A percentile compares a stretch with the other conserved stretches of the same genome.
phyloP scores from a whole-genome alignment of 2,113 vertebrate genomes.

The Podarcis muralis region DNA sequence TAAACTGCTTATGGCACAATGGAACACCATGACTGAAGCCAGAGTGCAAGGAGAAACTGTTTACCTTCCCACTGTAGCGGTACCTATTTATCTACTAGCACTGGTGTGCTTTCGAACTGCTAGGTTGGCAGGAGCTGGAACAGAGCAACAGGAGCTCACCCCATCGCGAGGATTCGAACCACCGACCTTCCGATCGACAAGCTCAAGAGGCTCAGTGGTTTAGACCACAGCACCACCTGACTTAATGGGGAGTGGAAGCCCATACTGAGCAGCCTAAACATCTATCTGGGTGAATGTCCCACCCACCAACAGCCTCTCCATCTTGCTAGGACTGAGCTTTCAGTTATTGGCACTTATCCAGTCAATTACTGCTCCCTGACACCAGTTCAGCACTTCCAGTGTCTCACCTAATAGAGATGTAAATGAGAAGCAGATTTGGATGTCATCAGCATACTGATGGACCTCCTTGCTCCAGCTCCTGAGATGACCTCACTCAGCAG shows the following conservation, averaged over 20 bases:
- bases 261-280: background rate
- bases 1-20: no score
- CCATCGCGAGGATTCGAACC: no score
- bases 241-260: background rate
- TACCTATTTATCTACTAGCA: no score
- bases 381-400: background rate
- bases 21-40: rapidly evolving
- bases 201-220: no score
- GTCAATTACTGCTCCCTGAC: background rate
- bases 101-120: no score
- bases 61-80: no score
- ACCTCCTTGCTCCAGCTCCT: background rate
- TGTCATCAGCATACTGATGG: background rate
- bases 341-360: background rate
- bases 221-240: no score
- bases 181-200: no score
- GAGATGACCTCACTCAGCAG: background rate
- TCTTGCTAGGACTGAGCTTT: background rate
- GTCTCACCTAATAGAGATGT: background rate
- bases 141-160: no score
- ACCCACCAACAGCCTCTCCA: background rate
- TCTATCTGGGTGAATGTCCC: background rate
- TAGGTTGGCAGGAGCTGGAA: no score
- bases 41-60: rapidly evolving
- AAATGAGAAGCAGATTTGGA: background rate